These are phyloP conservation scores for Rousettus madagascariensis DNA, from an alignment of 2,797 vertebrate species.

Conservation along the genomic window DNA sequence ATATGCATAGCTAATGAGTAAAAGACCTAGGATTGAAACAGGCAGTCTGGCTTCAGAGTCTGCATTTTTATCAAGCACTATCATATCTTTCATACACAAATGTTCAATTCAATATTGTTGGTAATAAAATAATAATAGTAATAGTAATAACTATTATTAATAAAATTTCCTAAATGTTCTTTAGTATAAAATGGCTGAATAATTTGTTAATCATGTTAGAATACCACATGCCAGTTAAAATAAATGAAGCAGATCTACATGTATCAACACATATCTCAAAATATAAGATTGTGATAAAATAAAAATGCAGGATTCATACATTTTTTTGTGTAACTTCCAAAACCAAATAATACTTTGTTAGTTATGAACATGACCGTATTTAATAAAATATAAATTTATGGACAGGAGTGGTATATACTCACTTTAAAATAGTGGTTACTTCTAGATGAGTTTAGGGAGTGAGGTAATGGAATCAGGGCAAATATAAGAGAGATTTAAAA, in stretches of 20 bases:
- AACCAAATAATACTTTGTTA: background rate
- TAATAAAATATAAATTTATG: background rate
- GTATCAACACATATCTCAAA: background rate
- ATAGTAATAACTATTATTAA: background rate
- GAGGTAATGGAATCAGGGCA: background rate
- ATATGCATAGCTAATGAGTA: background rate
- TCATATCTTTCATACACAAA: background rate
- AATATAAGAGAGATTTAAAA: background rate
- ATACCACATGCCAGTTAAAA: background rate
- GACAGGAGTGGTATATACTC: background rate
- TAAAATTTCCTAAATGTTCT: background rate
- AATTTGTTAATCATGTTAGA: background rate
- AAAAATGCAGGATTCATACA: background rate
- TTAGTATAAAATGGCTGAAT: background rate
- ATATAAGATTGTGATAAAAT: background rate
- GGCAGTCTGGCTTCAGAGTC: background rate
- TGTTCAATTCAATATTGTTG: background rate
- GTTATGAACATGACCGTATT: background rate
- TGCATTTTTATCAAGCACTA: background rate
- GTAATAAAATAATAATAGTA: background rate
- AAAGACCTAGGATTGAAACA: background rate
- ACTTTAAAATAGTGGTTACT: background rate
- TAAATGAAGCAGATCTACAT: background rate
- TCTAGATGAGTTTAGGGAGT: background rate
- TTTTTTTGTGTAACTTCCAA: background rate